Base-by-base conservation (phyloP, 2,113 vertebrate genomes). In the Mormyrus iriodes region DNA sequence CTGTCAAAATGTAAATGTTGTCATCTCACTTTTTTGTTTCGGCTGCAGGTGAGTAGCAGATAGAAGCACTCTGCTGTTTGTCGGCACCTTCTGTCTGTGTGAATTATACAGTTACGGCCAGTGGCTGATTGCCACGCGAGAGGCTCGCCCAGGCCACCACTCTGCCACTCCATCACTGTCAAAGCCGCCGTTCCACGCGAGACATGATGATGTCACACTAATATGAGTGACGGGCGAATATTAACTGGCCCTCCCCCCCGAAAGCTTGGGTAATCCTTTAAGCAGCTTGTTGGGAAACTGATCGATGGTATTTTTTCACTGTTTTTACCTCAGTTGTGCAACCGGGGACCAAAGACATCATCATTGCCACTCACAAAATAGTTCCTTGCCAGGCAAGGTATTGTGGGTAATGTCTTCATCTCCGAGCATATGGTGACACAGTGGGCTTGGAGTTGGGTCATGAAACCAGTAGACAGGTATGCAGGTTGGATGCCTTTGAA, bases 1-100 rank as follows among this genome's bases (percentile, higher is more conserved):
- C 91, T 91, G 89, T 89, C 92, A 90, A 90, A 89, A 93, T 94
- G 90, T 91, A 91, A n/a, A 89, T 90, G 93, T 90, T 89, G 90
- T 82, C 88, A 88, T 91, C 93, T 90, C 92, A 93, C 92, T 93
- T 90, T 93, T 93, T 92, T 91, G 55, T 90, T 93, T 91, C 92
- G 89, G 84, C 92, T 92, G 89, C 84, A 90, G 90, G 88, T 91
- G 91, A 92, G 90, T 86, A 91, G 92, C 90, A 39, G 89, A 17
- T 42, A 69, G 61, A 1, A 4, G 3, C 61, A 69, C 27, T 69
- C 12, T 69, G 55, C 17, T 27, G n/a, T n/a, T 1, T 10, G 61
- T 27, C 91, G 89, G 90, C 90, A 92, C 88, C 88, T 65, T 85
- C 90, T 89, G 39, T 55, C 84, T 89, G 79, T 90, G 48, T 92